Percentiles rank a stretch among this genome's conserved stretches.
These are phyloP conservation scores for Uromys caudimaculatus DNA, from an alignment of 2,797 vertebrate species.

Conservation along the genomic window DNA sequence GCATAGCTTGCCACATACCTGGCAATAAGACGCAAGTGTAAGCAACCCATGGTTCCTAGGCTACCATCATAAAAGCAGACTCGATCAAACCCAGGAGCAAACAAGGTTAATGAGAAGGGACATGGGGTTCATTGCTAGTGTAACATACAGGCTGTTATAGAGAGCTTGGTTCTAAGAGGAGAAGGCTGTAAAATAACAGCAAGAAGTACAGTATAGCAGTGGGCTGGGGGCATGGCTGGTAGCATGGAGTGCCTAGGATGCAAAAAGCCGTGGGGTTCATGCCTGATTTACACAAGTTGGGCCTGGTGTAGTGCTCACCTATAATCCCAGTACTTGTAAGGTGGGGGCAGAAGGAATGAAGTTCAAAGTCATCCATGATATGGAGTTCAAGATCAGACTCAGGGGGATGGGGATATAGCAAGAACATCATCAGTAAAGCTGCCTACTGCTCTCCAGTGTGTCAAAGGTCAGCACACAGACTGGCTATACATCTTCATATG, in stretches of 20 bases:
- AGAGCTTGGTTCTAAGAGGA: background rate
- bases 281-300: background rate
- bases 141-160: background rate
- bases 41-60: too few species aligned
- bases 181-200: background rate
- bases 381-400: background rate
- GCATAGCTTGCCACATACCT: too few species aligned
- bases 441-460: background rate
- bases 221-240: too few species aligned
- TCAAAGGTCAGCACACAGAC: background rate
- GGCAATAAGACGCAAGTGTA: background rate
- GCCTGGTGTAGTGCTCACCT: background rate
- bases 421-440: background rate
- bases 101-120: background rate
- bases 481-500: too few species aligned
- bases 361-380: background rate
- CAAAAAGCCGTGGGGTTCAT: background rate
- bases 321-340: background rate
- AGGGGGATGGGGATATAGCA: background rate
- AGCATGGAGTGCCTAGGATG: background rate
- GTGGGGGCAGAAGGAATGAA: background rate
- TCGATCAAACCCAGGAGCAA: background rate
- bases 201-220: background rate
- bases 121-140: background rate
- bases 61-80: background rate